Evolutionary conservation across 2,888 invertebrate genomes (phyloP), one percentile per base, ranked within the genome.

Genomic region (Athalia cordata): DNA sequence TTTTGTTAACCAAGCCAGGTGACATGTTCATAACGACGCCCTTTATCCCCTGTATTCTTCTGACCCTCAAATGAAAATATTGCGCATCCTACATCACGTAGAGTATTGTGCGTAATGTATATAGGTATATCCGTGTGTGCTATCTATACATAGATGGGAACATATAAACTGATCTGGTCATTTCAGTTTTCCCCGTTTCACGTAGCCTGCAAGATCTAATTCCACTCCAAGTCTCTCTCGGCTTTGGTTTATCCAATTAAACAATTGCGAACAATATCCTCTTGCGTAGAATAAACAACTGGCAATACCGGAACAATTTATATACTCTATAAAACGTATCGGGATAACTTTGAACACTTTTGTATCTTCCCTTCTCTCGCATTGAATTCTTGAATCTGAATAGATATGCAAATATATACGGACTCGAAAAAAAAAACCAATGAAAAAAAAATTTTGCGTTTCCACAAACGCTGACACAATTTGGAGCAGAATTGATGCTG

Each of bases 201-300:
- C 29, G 29, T 29, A 29, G 70, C 43, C 15, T 55, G 43, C 45
- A 57, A 13, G 7, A 45, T 55, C 55, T 55, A 70, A 70, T 70
- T 70, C 70, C 45, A 11, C 49, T 70, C 55, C 43, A 55, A 29
- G 29, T 70, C 55, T 50, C 43, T 47, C 72, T 45, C 72, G 13
- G 15, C 47, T 8, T 59, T 59, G 15, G 15, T 72, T 45, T 47
- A 59, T 49, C 72, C 72, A 72, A 72, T 72, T 59, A 43, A 57
- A 45, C 45, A 72, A 57, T 72, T 45, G 15, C 45, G 9, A 59
- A 59, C 72, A 70, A 72, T 72, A 72, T 59, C 47, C n/a, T 13
- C 13, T 47, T n/a, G n/a, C n/a, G 47, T 57, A 47, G 45, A 13
- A 72, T 5, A 70, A 55, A 57, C 43, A 7, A 70, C 57, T 70